phyloP scores from a whole-genome alignment of 1,140 invertebrate genomes.

The Metopolophium dirhodum region DNA sequence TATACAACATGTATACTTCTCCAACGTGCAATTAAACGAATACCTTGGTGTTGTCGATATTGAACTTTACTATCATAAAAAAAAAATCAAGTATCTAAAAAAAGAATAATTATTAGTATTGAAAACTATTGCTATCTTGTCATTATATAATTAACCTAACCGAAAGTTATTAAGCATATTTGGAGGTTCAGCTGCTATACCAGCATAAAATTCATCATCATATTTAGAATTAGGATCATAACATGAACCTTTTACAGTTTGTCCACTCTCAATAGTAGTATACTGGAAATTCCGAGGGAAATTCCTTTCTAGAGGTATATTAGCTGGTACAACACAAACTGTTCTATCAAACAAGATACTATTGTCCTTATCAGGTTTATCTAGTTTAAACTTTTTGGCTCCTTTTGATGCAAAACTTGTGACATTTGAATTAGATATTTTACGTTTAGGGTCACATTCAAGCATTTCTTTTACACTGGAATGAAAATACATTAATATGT shows the following conservation, averaged over 20 bases:
- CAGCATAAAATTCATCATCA: constrained; percentile 74
- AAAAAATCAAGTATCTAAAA: too few species aligned
- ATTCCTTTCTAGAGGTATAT: neutral
- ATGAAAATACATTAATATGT: too few species aligned
- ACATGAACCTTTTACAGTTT: constrained; percentile 69
- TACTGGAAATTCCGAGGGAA: too few species aligned
- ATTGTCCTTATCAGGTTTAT: neutral
- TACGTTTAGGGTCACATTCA: too few species aligned
- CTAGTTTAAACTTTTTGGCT: too few species aligned
- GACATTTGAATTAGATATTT: too few species aligned
- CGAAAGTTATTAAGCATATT: constrained; percentile 78
- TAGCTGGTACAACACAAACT: neutral
- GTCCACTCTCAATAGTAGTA: neutral
- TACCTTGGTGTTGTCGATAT: constrained; percentile 77
- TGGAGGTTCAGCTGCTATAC: constrained; percentile 86
- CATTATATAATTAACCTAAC: constrained; percentile 61
- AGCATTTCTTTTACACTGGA: too few species aligned
- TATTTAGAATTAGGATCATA: constrained; percentile 65
- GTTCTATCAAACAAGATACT: neutral
- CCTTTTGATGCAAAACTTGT: too few species aligned
- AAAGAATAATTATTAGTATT: neutral
- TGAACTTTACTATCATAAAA: constrained; percentile 93
- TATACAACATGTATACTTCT: constrained; percentile 74
- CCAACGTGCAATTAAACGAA: constrained; percentile 75
- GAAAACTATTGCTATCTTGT: neutral